These are phyloP conservation scores for Synaphobranchus kaupii DNA, from an alignment of 2,797 vertebrate species.

Conservation along the genomic window DNA sequence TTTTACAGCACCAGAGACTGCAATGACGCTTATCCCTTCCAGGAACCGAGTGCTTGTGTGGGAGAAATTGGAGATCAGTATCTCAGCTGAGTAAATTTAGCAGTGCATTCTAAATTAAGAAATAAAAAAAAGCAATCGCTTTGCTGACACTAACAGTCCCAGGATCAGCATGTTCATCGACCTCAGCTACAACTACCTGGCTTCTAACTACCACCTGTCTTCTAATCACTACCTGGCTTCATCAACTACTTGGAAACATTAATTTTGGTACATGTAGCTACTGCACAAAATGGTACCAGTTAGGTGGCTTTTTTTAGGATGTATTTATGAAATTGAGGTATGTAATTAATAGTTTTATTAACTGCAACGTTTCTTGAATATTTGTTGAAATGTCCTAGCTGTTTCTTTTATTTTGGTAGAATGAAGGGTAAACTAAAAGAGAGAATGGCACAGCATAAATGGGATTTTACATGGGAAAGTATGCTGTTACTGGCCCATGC, in stretches of 20 bases:
- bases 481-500: too few species aligned
- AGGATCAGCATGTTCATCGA: not conserved
- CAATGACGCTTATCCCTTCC: not conserved
- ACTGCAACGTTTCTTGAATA: too few species aligned
- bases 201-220: not conserved
- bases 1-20: not conserved
- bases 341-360: too few species aligned
- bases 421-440: not conserved
- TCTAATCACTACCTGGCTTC: not conserved
- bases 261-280: not conserved
- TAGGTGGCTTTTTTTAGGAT: too few species aligned
- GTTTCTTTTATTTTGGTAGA: too few species aligned
- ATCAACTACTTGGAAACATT: not conserved
- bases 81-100: not conserved
- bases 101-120: not conserved
- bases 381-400: too few species aligned
- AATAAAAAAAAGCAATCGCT: not conserved
- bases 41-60: constrained; percentile 1
- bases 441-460: not conserved
- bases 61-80: constrained; percentile 1
- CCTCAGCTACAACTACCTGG: not conserved
- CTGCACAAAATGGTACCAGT: too few species aligned
- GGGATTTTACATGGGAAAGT: too few species aligned
- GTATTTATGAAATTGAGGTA: too few species aligned
- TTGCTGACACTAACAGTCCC: not conserved